These are phyloP conservation scores for Brachionus manjavacas DNA, from an alignment of 1,140 invertebrate genomes.

Conservation along the genomic window DNA sequence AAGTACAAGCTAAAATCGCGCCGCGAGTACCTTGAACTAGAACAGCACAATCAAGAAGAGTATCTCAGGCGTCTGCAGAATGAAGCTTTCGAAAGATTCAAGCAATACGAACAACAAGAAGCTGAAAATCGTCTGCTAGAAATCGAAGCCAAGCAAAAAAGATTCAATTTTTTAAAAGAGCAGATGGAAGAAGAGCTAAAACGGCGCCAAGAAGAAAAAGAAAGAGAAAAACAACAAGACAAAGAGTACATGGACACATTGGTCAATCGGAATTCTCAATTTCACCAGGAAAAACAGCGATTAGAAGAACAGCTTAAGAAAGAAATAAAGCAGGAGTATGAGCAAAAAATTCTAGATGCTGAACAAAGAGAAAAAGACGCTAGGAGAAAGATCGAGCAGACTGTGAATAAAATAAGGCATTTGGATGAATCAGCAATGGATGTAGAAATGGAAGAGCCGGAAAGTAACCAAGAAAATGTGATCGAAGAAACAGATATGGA, in stretches of 20 bases:
- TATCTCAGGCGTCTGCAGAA: not conserved
- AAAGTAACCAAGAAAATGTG: not conserved
- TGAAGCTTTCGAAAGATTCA: not conserved
- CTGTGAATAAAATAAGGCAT: not conserved
- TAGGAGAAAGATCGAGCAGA: not conserved
- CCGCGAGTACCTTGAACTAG: not conserved
- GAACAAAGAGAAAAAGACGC: conserved; percentile 13
- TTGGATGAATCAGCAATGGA: not conserved
- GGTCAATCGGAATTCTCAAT: conserved; percentile 5
- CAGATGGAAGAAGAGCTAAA: conserved; percentile 29
- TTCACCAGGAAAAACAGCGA: not conserved
- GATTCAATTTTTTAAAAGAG: conserved; percentile 3
- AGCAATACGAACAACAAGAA: conserved; percentile 1
- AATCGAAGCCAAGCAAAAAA: not conserved
- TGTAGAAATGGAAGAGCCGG: not conserved
- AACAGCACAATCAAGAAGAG: not conserved
- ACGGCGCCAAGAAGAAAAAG: conserved; percentile 19
- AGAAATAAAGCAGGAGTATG: conserved; percentile 19
- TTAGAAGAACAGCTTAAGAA: not conserved
- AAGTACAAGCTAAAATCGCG: not conserved
- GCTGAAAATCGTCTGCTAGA: not conserved
- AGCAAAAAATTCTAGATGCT: not conserved
- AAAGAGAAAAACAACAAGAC: not conserved
- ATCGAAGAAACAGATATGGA: not conserved
- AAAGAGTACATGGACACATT: conserved; percentile 35